phyloP scores from a whole-genome alignment of 2,888 invertebrate species.

The Pemphredon lugubris region DNA sequence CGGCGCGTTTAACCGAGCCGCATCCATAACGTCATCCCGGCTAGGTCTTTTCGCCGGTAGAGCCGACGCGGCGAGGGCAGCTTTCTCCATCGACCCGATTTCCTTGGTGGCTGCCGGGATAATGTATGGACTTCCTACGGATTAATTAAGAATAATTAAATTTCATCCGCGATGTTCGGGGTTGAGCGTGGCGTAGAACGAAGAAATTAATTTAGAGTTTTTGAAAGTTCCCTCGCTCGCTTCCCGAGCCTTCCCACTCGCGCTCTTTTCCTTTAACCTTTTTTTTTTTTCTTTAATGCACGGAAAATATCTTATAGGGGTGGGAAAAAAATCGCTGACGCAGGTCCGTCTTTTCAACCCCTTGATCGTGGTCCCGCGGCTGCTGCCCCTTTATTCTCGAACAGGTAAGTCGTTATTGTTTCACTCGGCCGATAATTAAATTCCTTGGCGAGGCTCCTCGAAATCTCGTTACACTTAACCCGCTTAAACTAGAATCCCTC shows the following conservation, averaged over 20 bases:
- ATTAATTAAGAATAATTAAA: constrained; percentile 58
- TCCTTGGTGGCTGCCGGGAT: constrained; percentile 1
- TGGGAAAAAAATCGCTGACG: background rate
- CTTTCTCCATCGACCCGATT: background rate
- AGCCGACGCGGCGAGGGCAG: too few relatives aligned
- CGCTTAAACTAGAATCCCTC: constrained; percentile 50
- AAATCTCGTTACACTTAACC: constrained; percentile 56
- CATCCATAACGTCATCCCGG: constrained; percentile 13
- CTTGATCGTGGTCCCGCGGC: background rate
- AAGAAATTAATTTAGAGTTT: constrained; percentile 54
- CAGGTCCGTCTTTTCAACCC: background rate
- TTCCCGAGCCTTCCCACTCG: background rate
- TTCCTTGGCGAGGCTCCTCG: constrained; percentile 50
- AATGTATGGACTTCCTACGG: constrained; percentile 28
- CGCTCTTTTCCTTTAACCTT: background rate
- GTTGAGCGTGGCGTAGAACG: constrained; percentile 1
- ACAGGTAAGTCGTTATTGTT: constrained; percentile 50
- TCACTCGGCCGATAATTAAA: constrained; percentile 57
- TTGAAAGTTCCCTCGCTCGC: constrained; percentile 24
- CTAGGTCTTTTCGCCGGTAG: too few relatives aligned
- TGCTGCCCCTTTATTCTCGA: background rate
- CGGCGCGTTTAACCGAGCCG: constrained; percentile 20
- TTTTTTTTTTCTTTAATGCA: too few relatives aligned
- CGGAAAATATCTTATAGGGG: too few relatives aligned
- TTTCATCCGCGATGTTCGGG: constrained; percentile 23